Evolutionary conservation across 2,888 invertebrate species (phyloP).

Genomic region (Pheosia tremula): DNA sequence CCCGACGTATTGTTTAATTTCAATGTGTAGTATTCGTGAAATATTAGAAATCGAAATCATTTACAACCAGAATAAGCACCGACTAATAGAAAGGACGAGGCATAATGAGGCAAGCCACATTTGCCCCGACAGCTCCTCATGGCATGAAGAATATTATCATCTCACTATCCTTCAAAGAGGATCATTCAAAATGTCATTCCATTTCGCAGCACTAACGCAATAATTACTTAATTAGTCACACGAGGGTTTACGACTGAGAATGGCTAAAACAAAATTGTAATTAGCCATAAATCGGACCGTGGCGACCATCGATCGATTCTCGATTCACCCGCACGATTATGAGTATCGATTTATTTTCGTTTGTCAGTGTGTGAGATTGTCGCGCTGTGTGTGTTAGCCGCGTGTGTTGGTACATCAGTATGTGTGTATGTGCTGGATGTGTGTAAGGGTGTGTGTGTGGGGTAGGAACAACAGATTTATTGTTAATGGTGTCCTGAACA

Average conservation of each 20-base stretch:
- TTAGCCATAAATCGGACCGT: slow-evolving; percentile 74
- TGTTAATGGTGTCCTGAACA: slow-evolving; percentile 83
- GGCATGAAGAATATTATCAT: slow-evolving; percentile 3
- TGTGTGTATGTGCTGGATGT: slow-evolving; percentile 37
- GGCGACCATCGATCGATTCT: slow-evolving; percentile 65
- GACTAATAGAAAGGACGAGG: no score
- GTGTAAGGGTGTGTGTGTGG: slow-evolving; percentile 49
- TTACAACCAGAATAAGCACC: no score
- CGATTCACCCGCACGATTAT: slow-evolving; percentile 54
- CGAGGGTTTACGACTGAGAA: slow-evolving; percentile 67
- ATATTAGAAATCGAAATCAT: no score
- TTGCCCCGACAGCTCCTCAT: no score
- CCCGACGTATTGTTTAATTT: no score
- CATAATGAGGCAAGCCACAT: no score
- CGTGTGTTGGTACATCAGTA: slow-evolving; percentile 12
- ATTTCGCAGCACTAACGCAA: slow-evolving; percentile 41
- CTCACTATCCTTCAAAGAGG: slow-evolving; percentile 2
- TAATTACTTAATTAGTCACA: slow-evolving; percentile 80
- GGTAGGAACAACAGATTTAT: slow-evolving; percentile 80
- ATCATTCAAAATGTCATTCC: slow-evolving; percentile 3
- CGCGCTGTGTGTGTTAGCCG: slow-evolving; percentile 14
- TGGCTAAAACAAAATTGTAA: slow-evolving; percentile 75
- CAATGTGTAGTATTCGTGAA: no score
- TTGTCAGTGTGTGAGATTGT: slow-evolving; percentile 17
- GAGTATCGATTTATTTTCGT: slow-evolving; percentile 50